phyloP scores from a whole-genome alignment of 2,113 vertebrate species.

The Leptobrachium ailaonicum region DNA sequence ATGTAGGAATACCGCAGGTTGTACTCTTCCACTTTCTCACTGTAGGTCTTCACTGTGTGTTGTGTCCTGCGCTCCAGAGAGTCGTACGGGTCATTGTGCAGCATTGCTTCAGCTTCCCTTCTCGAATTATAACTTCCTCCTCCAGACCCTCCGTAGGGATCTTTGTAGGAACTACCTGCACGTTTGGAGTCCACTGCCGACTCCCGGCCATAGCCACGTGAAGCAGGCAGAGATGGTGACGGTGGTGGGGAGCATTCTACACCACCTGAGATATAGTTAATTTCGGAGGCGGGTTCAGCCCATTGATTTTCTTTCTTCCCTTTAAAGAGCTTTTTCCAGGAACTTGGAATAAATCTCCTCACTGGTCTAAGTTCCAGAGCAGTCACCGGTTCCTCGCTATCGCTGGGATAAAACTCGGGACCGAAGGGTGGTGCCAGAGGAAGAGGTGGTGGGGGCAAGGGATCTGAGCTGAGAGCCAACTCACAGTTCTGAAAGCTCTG shows the following conservation, averaged over 20 bases:
- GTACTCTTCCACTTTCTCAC: constrained; percentile 81
- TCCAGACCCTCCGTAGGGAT: constrained; percentile 70
- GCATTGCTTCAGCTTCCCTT: constrained; percentile 70
- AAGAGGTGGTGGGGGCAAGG: constrained; percentile 81
- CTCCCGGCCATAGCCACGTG: neutral
- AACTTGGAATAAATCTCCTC: constrained; percentile 86
- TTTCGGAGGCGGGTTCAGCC: constrained; percentile 63
- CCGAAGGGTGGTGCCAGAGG: constrained; percentile 78
- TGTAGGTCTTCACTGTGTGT: constrained; percentile 71
- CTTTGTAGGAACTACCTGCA: constrained; percentile 65
- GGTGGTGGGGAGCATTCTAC: constrained; percentile 83
- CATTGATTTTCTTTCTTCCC: constrained; percentile 65
- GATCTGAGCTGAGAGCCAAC: constrained; percentile 65
- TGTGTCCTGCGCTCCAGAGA: constrained; percentile 67
- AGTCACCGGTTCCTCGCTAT: constrained; percentile 58
- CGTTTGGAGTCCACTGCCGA: constrained; percentile 11
- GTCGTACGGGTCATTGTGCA: constrained; percentile 65
- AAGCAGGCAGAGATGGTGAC: constrained; percentile 64
- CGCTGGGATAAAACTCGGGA: constrained; percentile 62
- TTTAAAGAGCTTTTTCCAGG: constrained; percentile 88
- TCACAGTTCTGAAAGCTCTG: constrained; percentile 53
- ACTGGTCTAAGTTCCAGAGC: constrained; percentile 83
- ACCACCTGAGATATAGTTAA: constrained; percentile 69
- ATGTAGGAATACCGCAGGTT: constrained; percentile 83
- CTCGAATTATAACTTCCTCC: constrained; percentile 69